Evolutionary conservation across 2,797 vertebrate genomes (phyloP).

Genomic region (Mallotus villosus): DNA sequence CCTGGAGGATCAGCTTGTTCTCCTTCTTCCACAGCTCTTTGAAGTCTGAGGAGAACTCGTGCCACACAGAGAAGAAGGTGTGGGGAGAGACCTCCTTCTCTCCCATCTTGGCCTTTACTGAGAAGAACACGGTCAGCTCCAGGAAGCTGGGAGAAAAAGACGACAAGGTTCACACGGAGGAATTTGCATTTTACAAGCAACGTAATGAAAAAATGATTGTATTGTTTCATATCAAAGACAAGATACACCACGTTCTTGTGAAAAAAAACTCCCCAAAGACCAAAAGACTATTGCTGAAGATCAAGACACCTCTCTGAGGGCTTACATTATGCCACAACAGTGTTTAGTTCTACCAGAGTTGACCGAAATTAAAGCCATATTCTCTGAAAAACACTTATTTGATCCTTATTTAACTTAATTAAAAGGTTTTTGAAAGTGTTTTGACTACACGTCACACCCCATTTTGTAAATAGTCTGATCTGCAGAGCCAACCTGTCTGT

Average conservation of each 20-base stretch:
- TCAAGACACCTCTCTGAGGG: background rate
- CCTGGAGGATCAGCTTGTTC: slow-evolving; percentile 91
- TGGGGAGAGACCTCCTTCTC: slow-evolving; percentile 94
- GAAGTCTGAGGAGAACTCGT: slow-evolving; percentile 96
- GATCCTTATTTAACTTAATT: slow-evolving; percentile 45
- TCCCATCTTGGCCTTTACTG: slow-evolving; percentile 89
- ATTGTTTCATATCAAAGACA: background rate
- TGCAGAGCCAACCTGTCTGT: background rate
- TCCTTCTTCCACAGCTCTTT: slow-evolving; percentile 98
- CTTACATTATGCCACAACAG: slow-evolving; percentile 9
- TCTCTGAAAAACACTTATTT: slow-evolving; percentile 22
- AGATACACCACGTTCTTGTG: background rate
- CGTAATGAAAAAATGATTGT: too few relatives aligned
- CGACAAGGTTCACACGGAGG: background rate
- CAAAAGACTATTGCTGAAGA: background rate
- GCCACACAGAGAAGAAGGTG: slow-evolving; percentile 92
- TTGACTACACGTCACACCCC: slow-evolving; percentile 46
- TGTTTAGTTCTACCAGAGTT: slow-evolving; percentile 21
- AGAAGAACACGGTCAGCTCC: slow-evolving; percentile 89
- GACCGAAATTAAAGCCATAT: slow-evolving; percentile 32
- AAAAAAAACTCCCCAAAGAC: background rate
- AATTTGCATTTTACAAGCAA: too few relatives aligned
- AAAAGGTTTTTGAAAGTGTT: slow-evolving; percentile 34
- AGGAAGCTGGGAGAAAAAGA: slow-evolving; percentile 77
- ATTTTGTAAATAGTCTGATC: slow-evolving; percentile 1